These are phyloP conservation scores for Cynodonichthys magdalenae DNA, from an alignment of 2,797 vertebrate species.

Conservation along the genomic window DNA sequence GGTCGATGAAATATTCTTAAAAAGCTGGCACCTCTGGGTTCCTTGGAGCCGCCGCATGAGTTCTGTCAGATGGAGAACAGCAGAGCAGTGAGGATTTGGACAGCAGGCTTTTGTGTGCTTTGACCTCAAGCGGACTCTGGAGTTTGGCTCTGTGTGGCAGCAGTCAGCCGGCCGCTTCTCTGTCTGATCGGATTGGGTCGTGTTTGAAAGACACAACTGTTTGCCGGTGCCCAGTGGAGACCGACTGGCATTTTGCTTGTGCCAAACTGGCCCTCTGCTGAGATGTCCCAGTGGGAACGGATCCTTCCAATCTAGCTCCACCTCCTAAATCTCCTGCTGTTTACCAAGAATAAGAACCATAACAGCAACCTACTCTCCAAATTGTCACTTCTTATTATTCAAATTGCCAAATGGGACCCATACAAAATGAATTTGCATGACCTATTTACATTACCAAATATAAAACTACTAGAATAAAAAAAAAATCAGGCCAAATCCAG, in stretches of 20 bases:
- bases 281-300: conserved; percentile 52
- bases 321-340: conserved; percentile 61
- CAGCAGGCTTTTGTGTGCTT: conserved; percentile 40
- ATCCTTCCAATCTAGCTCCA: conserved; percentile 39
- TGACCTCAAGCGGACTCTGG: conserved; percentile 51
- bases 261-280: conserved; percentile 56
- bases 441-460: conserved; percentile 58
- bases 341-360: conserved; percentile 64
- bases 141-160: conserved; percentile 44
- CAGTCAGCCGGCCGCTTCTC: conserved; percentile 28
- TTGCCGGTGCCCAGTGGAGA: conserved; percentile 44
- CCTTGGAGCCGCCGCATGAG: conserved; percentile 13
- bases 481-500: conserved; percentile 38
- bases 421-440: conserved; percentile 69
- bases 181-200: conserved; percentile 55
- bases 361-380: conserved; percentile 50
- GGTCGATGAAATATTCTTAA: not conserved
- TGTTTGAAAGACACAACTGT: conserved; percentile 50
- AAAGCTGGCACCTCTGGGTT: conserved; percentile 3
- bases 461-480: conserved; percentile 53
- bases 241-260: conserved; percentile 53
- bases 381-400: conserved; percentile 61
- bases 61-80: conserved; percentile 38
- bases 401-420: conserved; percentile 60
- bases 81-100: conserved; percentile 49